Percentiles rank a stretch among this genome's conserved stretches.
Evolutionary conservation across 2,888 invertebrate genomes (phyloP).

Genomic region (Drosophila pegasa): DNA sequence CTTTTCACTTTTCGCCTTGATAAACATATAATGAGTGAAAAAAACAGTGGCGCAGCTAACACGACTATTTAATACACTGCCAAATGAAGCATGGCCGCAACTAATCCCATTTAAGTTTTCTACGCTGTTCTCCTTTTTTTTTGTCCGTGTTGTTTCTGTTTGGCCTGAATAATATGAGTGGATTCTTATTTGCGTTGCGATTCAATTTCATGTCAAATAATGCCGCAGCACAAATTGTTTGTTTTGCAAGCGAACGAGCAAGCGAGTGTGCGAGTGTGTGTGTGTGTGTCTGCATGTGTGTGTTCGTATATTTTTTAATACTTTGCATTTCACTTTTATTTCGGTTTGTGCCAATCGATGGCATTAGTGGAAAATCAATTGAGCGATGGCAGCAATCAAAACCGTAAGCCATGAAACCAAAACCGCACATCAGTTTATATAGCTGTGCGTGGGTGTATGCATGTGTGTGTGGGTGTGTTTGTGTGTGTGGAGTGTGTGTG

Average conservation of each 20-base stretch:
- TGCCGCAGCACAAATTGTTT: conserved; percentile 67
- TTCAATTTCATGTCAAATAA: conserved; percentile 61
- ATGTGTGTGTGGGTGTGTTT: conserved; percentile 15
- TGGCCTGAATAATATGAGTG: conserved; percentile 33
- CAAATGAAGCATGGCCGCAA: conserved; percentile 60
- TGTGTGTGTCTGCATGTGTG: conserved; percentile 11
- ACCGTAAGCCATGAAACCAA: conserved; percentile 77
- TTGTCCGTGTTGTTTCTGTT: not conserved
- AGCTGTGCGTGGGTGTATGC: conserved; percentile 5
- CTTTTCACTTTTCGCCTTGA: conserved; percentile 50
- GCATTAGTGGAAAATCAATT: conserved; percentile 79
- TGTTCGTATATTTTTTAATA: conserved; percentile 45
- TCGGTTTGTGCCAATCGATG: conserved; percentile 65
- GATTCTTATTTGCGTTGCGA: conserved; percentile 36
- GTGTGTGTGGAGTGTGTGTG: conserved; percentile 20
- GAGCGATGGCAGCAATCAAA: conserved; percentile 80
- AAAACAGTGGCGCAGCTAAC: not conserved
- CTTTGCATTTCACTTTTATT: conserved; percentile 75
- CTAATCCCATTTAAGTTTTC: conserved; percentile 68
- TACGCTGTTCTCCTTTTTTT: conserved; percentile 22
- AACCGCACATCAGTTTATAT: conserved; percentile 70
- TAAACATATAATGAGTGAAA: conserved; percentile 25
- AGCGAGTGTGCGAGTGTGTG: conserved; percentile 9
- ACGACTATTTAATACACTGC: conserved; percentile 40
- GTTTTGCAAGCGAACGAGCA: conserved; percentile 28